Conservation (phyloP, 2,113 vertebrate genomes). For the Mandrillus leucophaeus region DNA sequence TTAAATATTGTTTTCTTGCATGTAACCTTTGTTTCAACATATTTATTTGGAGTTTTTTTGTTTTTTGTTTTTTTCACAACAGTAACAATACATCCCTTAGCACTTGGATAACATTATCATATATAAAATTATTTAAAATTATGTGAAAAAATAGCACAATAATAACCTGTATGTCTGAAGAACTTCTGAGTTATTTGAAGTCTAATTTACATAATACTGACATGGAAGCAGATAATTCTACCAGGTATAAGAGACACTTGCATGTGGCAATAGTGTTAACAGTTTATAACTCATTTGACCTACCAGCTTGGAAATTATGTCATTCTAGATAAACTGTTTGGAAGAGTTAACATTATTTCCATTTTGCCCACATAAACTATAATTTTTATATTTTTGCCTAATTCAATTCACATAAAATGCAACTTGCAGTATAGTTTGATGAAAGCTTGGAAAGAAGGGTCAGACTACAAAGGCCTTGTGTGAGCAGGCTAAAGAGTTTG, state of each 20-base stretch:
- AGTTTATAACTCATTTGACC: neutral
- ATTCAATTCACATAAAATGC: conserved; percentile 24
- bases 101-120: neutral
- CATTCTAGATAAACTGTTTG: conserved; percentile 21
- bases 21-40: neutral
- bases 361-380: neutral
- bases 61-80: conserved; percentile 18
- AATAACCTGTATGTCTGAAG: neutral
- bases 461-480: neutral
- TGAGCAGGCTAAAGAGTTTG: neutral
- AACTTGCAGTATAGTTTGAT: neutral
- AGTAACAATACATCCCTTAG: neutral
- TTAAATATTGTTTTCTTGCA: neutral
- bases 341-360: conserved; percentile 36
- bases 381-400: conserved; percentile 20
- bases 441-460: neutral
- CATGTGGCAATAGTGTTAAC: neutral
- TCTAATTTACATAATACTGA: neutral
- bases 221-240: neutral
- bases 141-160: neutral
- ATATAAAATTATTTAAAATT: conserved; percentile 41
- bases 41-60: neutral
- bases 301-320: neutral
- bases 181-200: neutral
- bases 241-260: neutral